Evolutionary conservation across 23 tunicate genomes (phyloP), one percentile per base, ranked within the genome.

Genomic region (Trididemnum clinides): DNA sequence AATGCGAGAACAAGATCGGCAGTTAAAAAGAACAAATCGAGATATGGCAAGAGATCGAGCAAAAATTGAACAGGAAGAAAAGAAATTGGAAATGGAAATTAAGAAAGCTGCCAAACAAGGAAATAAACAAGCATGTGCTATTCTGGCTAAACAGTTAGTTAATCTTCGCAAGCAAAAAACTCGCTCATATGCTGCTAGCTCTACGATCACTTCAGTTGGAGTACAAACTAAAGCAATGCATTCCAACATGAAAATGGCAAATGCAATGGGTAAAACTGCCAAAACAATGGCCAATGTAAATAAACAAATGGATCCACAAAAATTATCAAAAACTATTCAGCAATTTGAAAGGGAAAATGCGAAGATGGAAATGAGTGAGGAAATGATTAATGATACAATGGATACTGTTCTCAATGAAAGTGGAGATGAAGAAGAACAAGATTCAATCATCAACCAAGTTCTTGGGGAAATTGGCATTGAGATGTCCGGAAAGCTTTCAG

Each of bases 371-470:
- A 91, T 96, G 99, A 87, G 90, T 33, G 96, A 96, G 72, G 99
- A 96, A 78, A 79, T 96, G 99, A 96, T 96, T 19, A 96, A 96
- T 64, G 99, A 96, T 39, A 84, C 96, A 23, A 64, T 96, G 89
- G 99, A 96, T 31, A 81, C 58, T 33, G 86, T 84, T 0, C 49
- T 96, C 0, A 64, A 80, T 80, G 99, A 96, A 39, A 82, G 92
- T 32, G 99, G 99, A 0, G 99, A 96, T 81, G 99, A 96, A 63
- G 99, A 90, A 85, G 99, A 88, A 34, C 91, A 91, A 51, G 99
- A 96, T 75, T 70, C 92, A 23, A 96, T 96, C 76, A 75, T 96
- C 76, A 91, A 76, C 90, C 96, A 96, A 65, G 99, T 96, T 58
- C 54, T 96, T 27, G 92, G 91, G 29, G 99, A 96, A 75, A 96